Base-by-base conservation (phyloP, 1,140 invertebrate genomes). In the Ceratoteleas bidentatus region DNA sequence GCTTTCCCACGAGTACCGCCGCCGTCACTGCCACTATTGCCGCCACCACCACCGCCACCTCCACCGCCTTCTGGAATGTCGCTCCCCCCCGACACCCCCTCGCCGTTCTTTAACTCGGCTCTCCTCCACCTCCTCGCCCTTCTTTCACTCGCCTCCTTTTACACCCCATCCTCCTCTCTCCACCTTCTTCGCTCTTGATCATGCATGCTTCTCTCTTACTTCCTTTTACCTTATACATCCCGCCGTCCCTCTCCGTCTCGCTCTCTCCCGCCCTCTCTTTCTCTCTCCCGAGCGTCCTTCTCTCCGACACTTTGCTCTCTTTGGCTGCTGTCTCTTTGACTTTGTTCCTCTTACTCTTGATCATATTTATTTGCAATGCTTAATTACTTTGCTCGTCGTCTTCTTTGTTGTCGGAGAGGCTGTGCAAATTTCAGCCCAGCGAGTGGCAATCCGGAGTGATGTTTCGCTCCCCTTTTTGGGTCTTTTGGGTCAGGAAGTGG, bases 11-110 rank as follows among this genome's bases (percentile, higher is more conserved):
- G 90, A 90, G 89, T 90, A 85, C 88, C 88, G 85, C 88, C 88
- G 86, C 88, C 88, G 87, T 87, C 90, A 88, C 90, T 90, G 89
- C 89, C 90, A 75, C 78, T 75, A 86, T 89, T 88, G 88, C 90
- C 90, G 88, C 90, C 90, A 90, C 90, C 90, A 85, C 90, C 88
- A 86, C 90, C 89, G 88, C 90, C 90, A 85, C 90, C 88, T 87
- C 90, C 89, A 89, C 90, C 90, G 90, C 90, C 90, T 91, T 90
- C 90, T 91, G n/a, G n/a, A n/a, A n/a, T n/a, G n/a, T n/a, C n/a
- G n/a, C n/a, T n/a, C n/a, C n/a, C n/a, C n/a, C n/a, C n/a, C n/a
- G n/a, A n/a, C n/a, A n/a, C n/a, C n/a, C n/a, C n/a, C n/a, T n/a
- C n/a, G n/a, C n/a, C n/a, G n/a, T n/a, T n/a, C n/a, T n/a, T n/a